These are phyloP conservation scores for Sialis lutaria DNA, from an alignment of 2,888 invertebrate genomes.

Conservation along the genomic window DNA sequence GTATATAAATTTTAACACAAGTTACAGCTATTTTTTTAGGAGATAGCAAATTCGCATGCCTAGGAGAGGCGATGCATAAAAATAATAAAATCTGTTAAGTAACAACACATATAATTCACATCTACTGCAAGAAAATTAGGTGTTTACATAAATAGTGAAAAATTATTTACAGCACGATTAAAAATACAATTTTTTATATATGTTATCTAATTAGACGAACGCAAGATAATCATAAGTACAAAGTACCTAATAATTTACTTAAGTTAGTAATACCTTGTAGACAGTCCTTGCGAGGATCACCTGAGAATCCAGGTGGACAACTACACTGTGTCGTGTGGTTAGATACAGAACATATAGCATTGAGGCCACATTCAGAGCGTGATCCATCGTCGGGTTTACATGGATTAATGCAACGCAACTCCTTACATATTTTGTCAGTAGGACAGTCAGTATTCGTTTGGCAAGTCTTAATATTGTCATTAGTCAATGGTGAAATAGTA, in stretches of 20 bases:
- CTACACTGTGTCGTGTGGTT: constrained; percentile 44
- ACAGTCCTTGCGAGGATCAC: constrained; percentile 38
- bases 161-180: not conserved
- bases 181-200: not conserved
- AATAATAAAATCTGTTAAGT: too few species aligned
- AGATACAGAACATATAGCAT: constrained; percentile 41
- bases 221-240: not conserved
- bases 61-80: too few species aligned
- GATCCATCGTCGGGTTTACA: constrained; percentile 30
- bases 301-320: constrained; percentile 34
- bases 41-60: too few species aligned
- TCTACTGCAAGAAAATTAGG: too few species aligned
- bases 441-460: constrained; percentile 43
- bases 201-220: not conserved
- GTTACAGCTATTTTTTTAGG: too few species aligned
- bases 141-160: too few species aligned
- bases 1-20: too few species aligned
- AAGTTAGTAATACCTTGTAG: constrained; percentile 35
- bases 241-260: not conserved
- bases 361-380: constrained; percentile 33
- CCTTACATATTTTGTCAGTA: constrained; percentile 41
- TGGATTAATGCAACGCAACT: constrained; percentile 44
- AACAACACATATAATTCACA: too few species aligned
- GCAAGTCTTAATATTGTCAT: constrained; percentile 25
- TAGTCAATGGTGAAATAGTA: too few species aligned